Evolutionary conservation across 2,797 vertebrate genomes (phyloP).

Genomic region (Labroides dimidiatus): DNA sequence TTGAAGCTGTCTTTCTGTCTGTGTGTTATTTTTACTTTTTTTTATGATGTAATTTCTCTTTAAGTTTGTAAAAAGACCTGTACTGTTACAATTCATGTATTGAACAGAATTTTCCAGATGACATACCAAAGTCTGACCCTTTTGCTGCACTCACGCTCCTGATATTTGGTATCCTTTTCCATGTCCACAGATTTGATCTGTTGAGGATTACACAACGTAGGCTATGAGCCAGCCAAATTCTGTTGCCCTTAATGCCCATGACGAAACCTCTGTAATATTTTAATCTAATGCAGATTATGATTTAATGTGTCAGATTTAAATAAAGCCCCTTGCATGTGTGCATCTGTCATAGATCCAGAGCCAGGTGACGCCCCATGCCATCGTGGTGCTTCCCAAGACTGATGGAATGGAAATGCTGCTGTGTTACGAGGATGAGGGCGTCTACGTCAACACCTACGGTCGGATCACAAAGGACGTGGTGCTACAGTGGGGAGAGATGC

Average conservation of each 20-base stretch:
- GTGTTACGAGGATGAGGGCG: slow-evolving; percentile 94
- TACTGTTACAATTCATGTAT: background rate
- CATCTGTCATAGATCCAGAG: slow-evolving; percentile 73
- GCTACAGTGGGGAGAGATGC: slow-evolving; percentile 99
- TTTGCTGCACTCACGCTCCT: slow-evolving; percentile 10
- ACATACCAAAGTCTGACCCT: slow-evolving; percentile 19
- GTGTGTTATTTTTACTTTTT: background rate
- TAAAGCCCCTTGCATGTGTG: slow-evolving; percentile 13
- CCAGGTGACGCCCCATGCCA: slow-evolving; percentile 88
- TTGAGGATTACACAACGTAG: slow-evolving; percentile 31
- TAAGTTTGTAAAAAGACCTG: background rate
- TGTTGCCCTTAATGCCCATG: slow-evolving; percentile 24
- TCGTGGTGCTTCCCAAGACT: slow-evolving; percentile 92
- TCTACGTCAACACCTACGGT: slow-evolving; percentile 94
- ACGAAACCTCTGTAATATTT: slow-evolving; percentile 37
- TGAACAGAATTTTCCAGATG: slow-evolving; percentile 2
- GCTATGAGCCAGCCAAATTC: slow-evolving; percentile 14
- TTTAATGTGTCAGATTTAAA: slow-evolving; percentile 21
- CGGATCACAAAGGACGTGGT: slow-evolving; percentile 96
- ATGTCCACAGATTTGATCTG: slow-evolving; percentile 26
- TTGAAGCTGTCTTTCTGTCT: background rate
- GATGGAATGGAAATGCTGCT: slow-evolving; percentile 94
- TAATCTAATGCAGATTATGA: slow-evolving; percentile 34
- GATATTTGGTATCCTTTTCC: slow-evolving; percentile 27
- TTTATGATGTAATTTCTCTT: slow-evolving; percentile 7